A percentile compares a stretch with the other conserved stretches of the same genome.
Evolutionary conservation across 2,113 vertebrate genomes (phyloP).

Genomic region (Sus scrofa): DNA sequence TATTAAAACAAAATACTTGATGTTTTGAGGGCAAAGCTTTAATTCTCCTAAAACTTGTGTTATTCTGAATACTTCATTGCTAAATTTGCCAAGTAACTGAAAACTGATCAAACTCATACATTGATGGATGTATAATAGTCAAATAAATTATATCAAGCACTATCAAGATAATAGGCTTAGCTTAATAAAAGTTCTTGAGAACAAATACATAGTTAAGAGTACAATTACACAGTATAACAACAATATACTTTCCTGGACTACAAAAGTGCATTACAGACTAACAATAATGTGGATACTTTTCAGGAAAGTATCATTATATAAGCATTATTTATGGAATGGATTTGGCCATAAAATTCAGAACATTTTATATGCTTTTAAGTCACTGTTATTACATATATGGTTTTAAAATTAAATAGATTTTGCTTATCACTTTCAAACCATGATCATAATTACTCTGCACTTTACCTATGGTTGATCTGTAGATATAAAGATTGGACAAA

Average conservation of each 20-base stretch:
- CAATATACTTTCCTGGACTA: background rate
- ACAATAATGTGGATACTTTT: background rate
- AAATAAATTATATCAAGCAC: conserved; percentile 22
- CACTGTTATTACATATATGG: background rate
- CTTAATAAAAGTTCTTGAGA: conserved; percentile 17
- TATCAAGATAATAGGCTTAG: background rate
- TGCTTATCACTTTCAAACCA: background rate
- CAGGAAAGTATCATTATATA: background rate
- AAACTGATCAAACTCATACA: background rate
- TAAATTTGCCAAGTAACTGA: conserved; percentile 41
- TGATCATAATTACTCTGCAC: background rate
- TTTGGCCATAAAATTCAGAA: conserved; percentile 26
- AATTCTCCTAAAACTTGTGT: conserved; percentile 40
- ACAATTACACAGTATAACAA: background rate
- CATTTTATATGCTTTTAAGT: background rate
- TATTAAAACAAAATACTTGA: conserved; percentile 25
- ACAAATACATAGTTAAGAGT: background rate
- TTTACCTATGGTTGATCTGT: background rate
- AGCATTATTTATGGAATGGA: background rate
- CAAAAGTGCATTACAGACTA: background rate
- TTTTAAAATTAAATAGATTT: background rate
- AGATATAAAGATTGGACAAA: background rate
- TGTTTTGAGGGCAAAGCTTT: background rate
- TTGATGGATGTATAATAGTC: background rate
- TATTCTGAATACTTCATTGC: background rate